Conservation (phyloP, 2,888 invertebrate genomes). For the Archips xylosteana region DNA sequence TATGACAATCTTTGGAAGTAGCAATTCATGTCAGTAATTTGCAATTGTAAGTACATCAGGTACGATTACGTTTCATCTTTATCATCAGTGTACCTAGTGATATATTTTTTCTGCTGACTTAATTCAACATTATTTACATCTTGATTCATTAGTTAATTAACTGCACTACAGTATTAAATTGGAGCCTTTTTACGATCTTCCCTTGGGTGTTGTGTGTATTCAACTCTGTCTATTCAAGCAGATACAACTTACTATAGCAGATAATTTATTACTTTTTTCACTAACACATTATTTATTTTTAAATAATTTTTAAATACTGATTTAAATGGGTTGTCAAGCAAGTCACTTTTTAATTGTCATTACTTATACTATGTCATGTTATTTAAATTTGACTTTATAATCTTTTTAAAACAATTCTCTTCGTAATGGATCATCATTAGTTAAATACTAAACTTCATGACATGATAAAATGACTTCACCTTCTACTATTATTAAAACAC, state of each 20-base stretch:
- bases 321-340: too few relatives aligned
- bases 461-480: too few relatives aligned
- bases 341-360: too few relatives aligned
- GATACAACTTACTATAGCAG: neutral
- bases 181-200: neutral
- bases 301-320: too few relatives aligned
- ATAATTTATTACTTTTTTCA: neutral
- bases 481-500: too few relatives aligned
- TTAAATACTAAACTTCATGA: too few relatives aligned
- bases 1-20: neutral
- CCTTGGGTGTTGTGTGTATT: neutral
- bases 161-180: neutral
- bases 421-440: too few relatives aligned
- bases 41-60: neutral
- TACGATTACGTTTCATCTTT: neutral
- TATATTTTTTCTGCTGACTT: neutral
- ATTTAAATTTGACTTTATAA: too few relatives aligned
- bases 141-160: conserved; percentile 8
- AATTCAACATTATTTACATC: neutral
- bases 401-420: too few relatives aligned
- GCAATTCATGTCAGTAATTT: neutral
- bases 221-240: neutral
- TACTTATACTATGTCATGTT: too few relatives aligned
- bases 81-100: neutral
- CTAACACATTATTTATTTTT: neutral